These are phyloP conservation scores for Clinocottus analis DNA, from an alignment of 2,113 vertebrate species.

Conservation along the genomic window DNA sequence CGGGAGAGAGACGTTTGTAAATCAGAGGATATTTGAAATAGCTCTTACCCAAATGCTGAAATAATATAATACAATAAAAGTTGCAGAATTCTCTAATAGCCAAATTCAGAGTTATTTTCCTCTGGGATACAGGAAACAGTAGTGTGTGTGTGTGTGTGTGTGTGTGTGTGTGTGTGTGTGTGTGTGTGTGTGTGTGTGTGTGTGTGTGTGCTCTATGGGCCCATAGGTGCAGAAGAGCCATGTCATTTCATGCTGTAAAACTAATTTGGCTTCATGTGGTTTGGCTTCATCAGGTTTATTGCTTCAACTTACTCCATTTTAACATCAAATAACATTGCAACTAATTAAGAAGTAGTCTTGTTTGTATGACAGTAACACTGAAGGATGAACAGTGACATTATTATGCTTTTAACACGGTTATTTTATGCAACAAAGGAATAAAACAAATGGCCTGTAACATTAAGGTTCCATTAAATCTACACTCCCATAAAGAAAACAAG, in stretches of 20 bases:
- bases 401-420: slow-evolving; percentile 4
- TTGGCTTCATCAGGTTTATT: neutral
- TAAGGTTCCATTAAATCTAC: slow-evolving; percentile 20
- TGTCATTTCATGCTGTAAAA: neutral
- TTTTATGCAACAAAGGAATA: neutral
- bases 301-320: neutral
- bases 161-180: too few species aligned
- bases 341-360: neutral
- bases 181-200: too few species aligned
- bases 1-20: neutral
- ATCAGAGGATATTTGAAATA: neutral
- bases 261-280: neutral
- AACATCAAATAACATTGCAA: neutral
- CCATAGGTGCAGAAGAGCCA: neutral
- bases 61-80: neutral
- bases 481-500: slow-evolving; percentile 27
- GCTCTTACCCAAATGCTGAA: neutral
- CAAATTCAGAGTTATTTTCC: neutral
- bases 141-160: too few species aligned
- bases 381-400: neutral
- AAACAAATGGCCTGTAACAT: slow-evolving; percentile 20
- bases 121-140: neutral
- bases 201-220: neutral
- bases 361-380: neutral
- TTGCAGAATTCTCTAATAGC: neutral